A percentile compares a stretch with the other conserved stretches of the same genome.
These are phyloP conservation scores for Mayetiola destructor DNA, from an alignment of 2,888 invertebrate genomes.

Conservation along the genomic window DNA sequence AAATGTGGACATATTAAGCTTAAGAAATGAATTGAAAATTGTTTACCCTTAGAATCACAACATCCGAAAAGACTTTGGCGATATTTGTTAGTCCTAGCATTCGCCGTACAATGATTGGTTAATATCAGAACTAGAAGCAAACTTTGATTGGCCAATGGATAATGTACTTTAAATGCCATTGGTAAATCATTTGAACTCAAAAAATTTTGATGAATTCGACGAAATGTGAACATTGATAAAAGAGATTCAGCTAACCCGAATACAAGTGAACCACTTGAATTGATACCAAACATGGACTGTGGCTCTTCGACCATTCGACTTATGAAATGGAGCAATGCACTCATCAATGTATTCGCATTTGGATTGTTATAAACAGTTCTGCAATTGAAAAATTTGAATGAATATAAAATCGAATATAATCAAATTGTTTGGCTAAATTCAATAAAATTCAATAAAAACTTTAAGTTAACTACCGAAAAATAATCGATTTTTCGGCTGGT, in stretches of 20 bases:
- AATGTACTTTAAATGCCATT: conserved; percentile 41
- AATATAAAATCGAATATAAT: background rate
- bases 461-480: conserved; percentile 34
- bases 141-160: conserved; percentile 80
- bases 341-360: conserved; percentile 46
- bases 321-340: conserved; percentile 63
- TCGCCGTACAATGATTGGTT: conserved; percentile 69
- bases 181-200: conserved; percentile 37
- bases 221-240: conserved; percentile 66
- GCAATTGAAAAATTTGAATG: conserved; percentile 1
- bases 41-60: conserved; percentile 59
- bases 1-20: background rate
- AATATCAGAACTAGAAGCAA: conserved; percentile 73
- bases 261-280: conserved; percentile 65
- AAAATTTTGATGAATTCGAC: conserved; percentile 33
- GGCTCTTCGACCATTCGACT: conserved; percentile 51
- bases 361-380: conserved; percentile 33
- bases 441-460: background rate
- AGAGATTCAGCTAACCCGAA: conserved; percentile 52
- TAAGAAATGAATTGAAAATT: background rate
- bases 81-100: conserved; percentile 62
- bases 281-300: conserved; percentile 47
- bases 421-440: background rate
- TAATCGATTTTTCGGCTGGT: conserved; percentile 50
- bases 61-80: conserved; percentile 71